Conservation (phyloP, 1,140 invertebrate species). For the Drosophila lini region DNA sequence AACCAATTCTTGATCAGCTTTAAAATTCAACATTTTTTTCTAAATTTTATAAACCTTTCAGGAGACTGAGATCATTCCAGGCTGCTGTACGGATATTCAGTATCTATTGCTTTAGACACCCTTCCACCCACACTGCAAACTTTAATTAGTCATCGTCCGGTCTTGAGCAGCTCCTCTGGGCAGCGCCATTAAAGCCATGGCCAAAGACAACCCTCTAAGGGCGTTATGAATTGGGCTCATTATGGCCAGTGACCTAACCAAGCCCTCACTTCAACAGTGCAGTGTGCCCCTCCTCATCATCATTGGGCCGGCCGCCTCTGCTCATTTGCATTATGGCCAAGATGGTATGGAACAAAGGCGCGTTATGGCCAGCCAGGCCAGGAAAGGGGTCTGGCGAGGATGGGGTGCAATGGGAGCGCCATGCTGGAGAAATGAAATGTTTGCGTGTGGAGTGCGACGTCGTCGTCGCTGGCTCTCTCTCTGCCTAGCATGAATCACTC, state of each 20-base stretch:
- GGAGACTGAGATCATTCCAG: background rate
- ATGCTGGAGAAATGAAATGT: conserved; percentile 41
- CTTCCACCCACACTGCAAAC: background rate
- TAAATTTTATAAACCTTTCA: too few species aligned
- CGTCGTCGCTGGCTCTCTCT: conserved; percentile 11
- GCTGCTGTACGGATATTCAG: background rate
- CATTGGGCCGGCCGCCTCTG: background rate
- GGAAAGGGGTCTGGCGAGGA: background rate
- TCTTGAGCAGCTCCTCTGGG: conserved; percentile 2
- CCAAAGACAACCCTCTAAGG: conserved; percentile 22
- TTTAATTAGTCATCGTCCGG: conserved; percentile 10
- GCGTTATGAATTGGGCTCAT: conserved; percentile 38
- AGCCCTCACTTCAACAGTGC: conserved; percentile 17
- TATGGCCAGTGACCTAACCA: conserved; percentile 39
- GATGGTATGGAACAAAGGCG: conserved; percentile 29
- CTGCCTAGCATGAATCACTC: conserved; percentile 57
- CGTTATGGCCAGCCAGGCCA: background rate
- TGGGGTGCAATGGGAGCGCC: conserved; percentile 48
- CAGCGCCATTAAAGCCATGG: conserved; percentile 5
- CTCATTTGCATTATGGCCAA: conserved; percentile 37
- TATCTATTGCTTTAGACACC: background rate
- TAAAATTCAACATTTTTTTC: too few species aligned
- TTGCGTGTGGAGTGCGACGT: conserved; percentile 54
- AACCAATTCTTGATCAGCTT: too few species aligned
- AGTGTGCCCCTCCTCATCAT: conserved; percentile 8